phyloP scores from a whole-genome alignment of 1,140 invertebrate genomes.

The Ganaspis sp. region DNA sequence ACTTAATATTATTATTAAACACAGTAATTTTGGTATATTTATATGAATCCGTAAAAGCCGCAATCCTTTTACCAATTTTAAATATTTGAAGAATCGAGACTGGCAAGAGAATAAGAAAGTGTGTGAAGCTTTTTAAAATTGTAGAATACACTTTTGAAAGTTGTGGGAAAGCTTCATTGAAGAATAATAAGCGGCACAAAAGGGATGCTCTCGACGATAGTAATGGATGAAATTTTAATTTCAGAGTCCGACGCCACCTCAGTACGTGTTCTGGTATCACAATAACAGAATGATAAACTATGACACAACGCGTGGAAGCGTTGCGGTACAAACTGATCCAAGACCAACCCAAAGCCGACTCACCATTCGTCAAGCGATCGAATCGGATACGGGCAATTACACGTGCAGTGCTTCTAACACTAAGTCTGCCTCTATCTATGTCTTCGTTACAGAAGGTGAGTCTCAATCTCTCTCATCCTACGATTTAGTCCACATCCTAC shows the following conservation, averaged over 20 bases:
- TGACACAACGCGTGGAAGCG: conserved; percentile 88
- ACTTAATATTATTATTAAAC: too few relatives aligned
- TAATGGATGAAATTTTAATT: conserved; percentile 57
- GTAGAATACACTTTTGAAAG: background rate
- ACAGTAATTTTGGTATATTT: too few relatives aligned
- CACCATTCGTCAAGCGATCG: conserved; percentile 88
- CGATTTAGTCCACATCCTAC: background rate
- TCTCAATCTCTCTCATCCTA: background rate
- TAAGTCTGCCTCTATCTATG: conserved; percentile 90
- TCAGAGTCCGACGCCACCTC: conserved; percentile 91
- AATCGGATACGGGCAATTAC: conserved; percentile 93
- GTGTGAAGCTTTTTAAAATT: background rate
- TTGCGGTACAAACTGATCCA: conserved; percentile 90
- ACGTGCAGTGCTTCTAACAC: conserved; percentile 93
- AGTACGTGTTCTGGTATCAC: conserved; percentile 95
- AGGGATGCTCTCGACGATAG: conserved; percentile 15
- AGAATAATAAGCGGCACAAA: conserved; percentile 14
- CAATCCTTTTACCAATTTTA: background rate
- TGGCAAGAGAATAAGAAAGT: background rate
- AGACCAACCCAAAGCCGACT: conserved; percentile 89
- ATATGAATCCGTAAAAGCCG: too few relatives aligned
- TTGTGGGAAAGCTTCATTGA: background rate
- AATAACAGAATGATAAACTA: conserved; percentile 96
- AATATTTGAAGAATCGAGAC: background rate
- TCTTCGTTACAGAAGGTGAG: conserved; percentile 93